Percentiles rank a stretch among this genome's conserved stretches.
phyloP scores from a whole-genome alignment of 2,113 vertebrate genomes.

The Uria aalge region DNA sequence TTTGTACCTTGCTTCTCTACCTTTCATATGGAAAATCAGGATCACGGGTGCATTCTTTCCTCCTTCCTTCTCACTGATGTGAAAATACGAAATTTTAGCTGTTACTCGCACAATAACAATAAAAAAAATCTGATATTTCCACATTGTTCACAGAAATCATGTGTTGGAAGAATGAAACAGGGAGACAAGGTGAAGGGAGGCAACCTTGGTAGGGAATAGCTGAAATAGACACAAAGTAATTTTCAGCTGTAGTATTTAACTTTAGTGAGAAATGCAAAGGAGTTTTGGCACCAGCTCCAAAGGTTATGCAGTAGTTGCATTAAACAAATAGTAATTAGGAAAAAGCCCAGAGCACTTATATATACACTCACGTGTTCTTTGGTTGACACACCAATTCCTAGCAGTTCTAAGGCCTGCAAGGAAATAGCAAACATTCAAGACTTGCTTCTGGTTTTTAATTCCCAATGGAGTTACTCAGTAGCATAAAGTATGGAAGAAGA shows the following conservation, averaged over 20 bases:
- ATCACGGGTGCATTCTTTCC: neutral
- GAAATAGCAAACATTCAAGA: neutral
- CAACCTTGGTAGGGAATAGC: neutral
- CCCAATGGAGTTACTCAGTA: neutral
- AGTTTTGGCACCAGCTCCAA: neutral
- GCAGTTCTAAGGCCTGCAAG: constrained; percentile 75
- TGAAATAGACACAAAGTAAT: neutral
- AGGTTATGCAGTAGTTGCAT: neutral
- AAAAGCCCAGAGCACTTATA: neutral
- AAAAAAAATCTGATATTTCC: neutral
- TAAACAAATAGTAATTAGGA: neutral
- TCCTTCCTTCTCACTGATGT: neutral
- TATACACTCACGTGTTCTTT: constrained; percentile 78
- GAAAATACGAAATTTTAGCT: neutral
- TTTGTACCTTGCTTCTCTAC: neutral
- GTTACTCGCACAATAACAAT: neutral
- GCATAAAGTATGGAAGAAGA: neutral
- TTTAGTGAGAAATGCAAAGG: neutral
- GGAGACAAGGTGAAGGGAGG: neutral
- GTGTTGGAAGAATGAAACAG: neutral
- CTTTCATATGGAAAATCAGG: neutral
- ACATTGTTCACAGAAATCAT: neutral
- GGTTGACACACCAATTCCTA: constrained; percentile 78
- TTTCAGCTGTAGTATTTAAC: neutral
- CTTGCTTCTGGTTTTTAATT: neutral